Percentiles rank a stretch among this genome's conserved stretches.
These are phyloP conservation scores for Lithophane socia DNA, from an alignment of 2,888 invertebrate species.

Conservation along the genomic window DNA sequence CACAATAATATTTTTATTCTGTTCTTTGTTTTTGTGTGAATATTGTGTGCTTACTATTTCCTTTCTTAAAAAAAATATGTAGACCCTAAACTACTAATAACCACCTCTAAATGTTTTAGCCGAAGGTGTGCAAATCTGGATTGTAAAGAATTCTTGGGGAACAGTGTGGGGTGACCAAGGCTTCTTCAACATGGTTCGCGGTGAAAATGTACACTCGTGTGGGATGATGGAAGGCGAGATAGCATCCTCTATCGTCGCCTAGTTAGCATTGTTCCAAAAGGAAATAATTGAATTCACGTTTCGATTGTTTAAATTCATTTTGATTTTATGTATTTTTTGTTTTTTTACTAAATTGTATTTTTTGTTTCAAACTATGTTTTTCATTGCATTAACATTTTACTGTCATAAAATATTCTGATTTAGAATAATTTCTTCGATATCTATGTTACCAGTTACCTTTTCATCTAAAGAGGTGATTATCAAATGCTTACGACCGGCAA, in stretches of 20 bases:
- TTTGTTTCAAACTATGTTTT: neutral
- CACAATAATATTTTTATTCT: too few relatives aligned
- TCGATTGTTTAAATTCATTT: neutral
- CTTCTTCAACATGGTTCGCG: conserved; percentile 94
- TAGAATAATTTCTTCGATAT: neutral
- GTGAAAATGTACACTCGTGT: conserved; percentile 90
- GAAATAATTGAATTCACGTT: neutral
- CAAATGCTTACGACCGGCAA: neutral
- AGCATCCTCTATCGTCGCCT: conserved; percentile 26
- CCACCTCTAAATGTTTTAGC: conserved; percentile 17
- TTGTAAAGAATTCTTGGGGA: conserved; percentile 92
- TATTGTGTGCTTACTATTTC: too few relatives aligned
- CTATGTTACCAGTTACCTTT: neutral
- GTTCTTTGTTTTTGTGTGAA: too few relatives aligned
- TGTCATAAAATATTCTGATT: neutral
- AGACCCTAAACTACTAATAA: neutral
- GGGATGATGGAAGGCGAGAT: conserved; percentile 22
- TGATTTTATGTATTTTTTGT: too few relatives aligned
- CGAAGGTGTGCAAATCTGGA: conserved; percentile 56
- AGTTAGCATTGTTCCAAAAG: neutral
- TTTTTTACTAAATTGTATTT: neutral
- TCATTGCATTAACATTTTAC: neutral
- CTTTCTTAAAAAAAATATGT: too few relatives aligned
- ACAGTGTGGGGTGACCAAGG: conserved; percentile 94
- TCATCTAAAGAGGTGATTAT: neutral